phyloP scores from a whole-genome alignment of 2,888 invertebrate genomes.

The Philonicus albiceps region DNA sequence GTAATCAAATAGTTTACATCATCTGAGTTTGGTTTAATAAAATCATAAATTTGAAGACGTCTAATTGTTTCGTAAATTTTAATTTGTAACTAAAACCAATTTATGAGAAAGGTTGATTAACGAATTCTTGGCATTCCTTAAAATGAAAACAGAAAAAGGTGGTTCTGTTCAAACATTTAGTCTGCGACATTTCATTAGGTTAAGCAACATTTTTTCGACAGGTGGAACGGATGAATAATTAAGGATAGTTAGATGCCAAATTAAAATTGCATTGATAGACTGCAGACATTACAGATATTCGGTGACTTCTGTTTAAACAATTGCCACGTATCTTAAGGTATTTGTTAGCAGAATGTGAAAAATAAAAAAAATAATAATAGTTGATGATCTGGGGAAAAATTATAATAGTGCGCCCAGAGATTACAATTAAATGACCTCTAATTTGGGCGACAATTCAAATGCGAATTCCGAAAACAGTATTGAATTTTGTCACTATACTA shows the following conservation, averaged over 20 bases:
- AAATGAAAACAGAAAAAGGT: background rate
- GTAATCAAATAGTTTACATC: background rate
- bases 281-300: background rate
- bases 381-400: background rate
- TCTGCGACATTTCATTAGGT: background rate
- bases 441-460: background rate
- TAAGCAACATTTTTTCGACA: background rate
- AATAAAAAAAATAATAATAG: background rate
- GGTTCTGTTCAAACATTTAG: background rate
- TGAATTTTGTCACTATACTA: background rate
- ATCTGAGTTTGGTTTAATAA: background rate
- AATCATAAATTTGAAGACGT: background rate
- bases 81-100: background rate
- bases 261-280: background rate
- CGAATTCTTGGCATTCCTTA: background rate
- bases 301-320: background rate
- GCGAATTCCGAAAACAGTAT: background rate
- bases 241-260: slow-evolving; percentile 33
- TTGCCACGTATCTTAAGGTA: background rate
- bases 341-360: background rate
- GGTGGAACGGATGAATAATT: slow-evolving; percentile 41
- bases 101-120: background rate
- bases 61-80: background rate
- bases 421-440: background rate
- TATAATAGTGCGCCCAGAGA: background rate